Percentiles rank a stretch among this genome's conserved stretches.
Conservation (phyloP, 2,113 vertebrate species). For the Deroptyus accipitrinus region DNA sequence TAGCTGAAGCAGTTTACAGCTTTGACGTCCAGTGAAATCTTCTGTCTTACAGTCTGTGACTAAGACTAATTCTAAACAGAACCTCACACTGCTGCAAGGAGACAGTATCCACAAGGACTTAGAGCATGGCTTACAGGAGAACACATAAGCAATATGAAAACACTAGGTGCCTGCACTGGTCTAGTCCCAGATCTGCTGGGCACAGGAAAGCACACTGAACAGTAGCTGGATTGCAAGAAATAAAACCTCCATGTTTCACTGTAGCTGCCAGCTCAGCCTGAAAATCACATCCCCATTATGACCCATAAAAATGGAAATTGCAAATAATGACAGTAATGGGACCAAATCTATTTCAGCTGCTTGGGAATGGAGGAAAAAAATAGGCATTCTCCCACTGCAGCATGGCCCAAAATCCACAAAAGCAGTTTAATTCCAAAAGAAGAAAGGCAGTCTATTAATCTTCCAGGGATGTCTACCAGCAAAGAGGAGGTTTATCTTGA, state of each 20-base stretch:
- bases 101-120: not conserved
- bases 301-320: constrained; percentile 25
- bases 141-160: not conserved
- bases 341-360: not conserved
- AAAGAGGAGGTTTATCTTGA: not conserved
- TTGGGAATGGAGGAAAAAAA: not conserved
- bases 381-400: not conserved
- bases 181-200: not conserved
- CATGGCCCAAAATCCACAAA: not conserved
- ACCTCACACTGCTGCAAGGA: not conserved
- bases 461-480: not conserved
- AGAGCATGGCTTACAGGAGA: not conserved
- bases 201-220: not conserved
- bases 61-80: not conserved
- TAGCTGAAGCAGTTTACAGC: not conserved
- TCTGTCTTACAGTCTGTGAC: not conserved
- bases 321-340: not conserved
- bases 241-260: not conserved
- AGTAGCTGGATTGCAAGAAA: not conserved
- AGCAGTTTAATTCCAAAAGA: not conserved
- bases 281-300: not conserved
- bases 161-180: not conserved
- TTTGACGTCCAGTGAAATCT: not conserved
- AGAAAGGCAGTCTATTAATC: not conserved
- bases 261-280: not conserved